A percentile compares a stretch with the other conserved stretches of the same genome.
These are phyloP conservation scores for Carassius auratus DNA, from an alignment of 2,113 vertebrate genomes.

Conservation along the genomic window DNA sequence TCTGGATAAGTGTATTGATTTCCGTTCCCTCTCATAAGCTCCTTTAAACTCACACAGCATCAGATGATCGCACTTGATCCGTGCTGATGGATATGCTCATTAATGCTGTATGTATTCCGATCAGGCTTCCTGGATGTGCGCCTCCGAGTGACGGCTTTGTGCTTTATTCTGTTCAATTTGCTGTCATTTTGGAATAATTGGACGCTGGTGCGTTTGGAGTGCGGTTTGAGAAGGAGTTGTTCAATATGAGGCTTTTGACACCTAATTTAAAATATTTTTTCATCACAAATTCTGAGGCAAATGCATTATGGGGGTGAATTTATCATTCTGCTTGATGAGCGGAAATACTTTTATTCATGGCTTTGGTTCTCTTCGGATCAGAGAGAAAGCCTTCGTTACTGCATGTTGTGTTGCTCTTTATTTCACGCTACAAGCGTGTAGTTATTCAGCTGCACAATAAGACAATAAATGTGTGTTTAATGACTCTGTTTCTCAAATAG, in stretches of 20 bases:
- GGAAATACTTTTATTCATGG: constrained; percentile 68
- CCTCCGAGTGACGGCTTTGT: constrained; percentile 44
- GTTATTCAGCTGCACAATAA: no score
- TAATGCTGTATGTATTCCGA: constrained; percentile 59
- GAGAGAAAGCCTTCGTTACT: constrained; percentile 49
- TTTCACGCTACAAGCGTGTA: not conserved
- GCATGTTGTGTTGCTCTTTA: constrained; percentile 38
- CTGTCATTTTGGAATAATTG: constrained; percentile 61
- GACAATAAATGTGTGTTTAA: no score
- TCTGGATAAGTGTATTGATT: constrained; percentile 52
- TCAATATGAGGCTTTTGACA: constrained; percentile 43
- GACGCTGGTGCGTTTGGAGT: constrained; percentile 4
- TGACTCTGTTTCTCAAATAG: no score
- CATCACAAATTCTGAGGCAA: constrained; percentile 58
- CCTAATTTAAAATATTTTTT: constrained; percentile 61
- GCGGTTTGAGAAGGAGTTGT: constrained; percentile 36
- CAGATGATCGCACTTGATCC: constrained; percentile 58
- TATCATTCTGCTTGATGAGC: constrained; percentile 66
- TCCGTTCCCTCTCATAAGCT: constrained; percentile 26
- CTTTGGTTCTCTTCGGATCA: constrained; percentile 58
- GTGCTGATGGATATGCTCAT: constrained; percentile 58
- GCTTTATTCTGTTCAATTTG: constrained; percentile 62
- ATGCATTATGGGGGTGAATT: constrained; percentile 60
- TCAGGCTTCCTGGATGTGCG: constrained; percentile 53
- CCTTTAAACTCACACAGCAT: constrained; percentile 56